Percentiles rank a stretch among this genome's conserved stretches.
Evolutionary conservation across 2,888 invertebrate genomes (phyloP).

Genomic region (Nomada lathburiana): DNA sequence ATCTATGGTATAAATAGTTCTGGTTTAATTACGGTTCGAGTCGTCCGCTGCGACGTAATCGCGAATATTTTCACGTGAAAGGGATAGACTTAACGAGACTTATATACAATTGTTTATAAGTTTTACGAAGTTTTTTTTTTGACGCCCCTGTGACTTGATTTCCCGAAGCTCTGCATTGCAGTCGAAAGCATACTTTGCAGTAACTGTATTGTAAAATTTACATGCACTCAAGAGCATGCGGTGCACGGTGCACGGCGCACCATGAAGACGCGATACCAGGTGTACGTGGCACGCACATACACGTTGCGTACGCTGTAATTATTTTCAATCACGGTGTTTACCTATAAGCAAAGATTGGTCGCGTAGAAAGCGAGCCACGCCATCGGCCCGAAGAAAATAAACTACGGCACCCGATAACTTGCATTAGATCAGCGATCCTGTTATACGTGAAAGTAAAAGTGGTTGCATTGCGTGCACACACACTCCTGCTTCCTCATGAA

Average conservation of each 20-base stretch:
- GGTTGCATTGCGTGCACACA: slow-evolving; percentile 30
- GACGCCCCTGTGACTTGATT: neutral
- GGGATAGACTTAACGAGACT: neutral
- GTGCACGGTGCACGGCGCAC: slow-evolving; percentile 13
- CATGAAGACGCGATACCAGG: neutral
- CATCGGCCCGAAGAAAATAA: slow-evolving; percentile 42
- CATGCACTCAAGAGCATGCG: neutral
- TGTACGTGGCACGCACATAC: neutral
- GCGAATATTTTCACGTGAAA: neutral
- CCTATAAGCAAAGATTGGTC: neutral
- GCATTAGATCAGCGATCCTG: slow-evolving; percentile 50
- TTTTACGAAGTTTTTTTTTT: neutral
- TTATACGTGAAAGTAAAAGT: slow-evolving; percentile 64
- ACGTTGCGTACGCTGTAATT: slow-evolving; percentile 1
- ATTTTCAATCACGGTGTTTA: slow-evolving; percentile 41
- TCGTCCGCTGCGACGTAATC: neutral
- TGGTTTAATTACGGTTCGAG: neutral
- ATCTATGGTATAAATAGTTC: slow-evolving; percentile 13
- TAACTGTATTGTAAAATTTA: slow-evolving; percentile 8
- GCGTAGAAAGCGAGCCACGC: slow-evolving; percentile 31
- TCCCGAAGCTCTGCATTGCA: slow-evolving; percentile 12
- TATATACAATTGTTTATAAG: too few species aligned
- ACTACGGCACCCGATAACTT: slow-evolving; percentile 52
- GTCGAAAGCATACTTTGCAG: neutral
- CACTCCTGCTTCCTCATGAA: slow-evolving; percentile 20